Base-by-base conservation (phyloP, 92 coral and sea anemone genomes). In the Epizoanthus stellaris region DNA sequence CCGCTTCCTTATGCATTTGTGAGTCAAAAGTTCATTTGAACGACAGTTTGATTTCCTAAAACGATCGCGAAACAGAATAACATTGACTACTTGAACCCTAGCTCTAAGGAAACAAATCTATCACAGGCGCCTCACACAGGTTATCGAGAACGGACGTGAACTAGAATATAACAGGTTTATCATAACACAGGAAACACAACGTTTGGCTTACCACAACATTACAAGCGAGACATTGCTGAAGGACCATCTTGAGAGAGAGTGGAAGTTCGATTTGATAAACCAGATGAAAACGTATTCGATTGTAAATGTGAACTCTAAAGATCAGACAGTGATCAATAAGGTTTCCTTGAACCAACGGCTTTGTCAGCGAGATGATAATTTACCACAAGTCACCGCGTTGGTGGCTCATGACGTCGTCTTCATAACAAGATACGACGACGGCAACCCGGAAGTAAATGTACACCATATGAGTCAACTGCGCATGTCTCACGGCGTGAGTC, bases 371-470 rank as follows among this genome's bases (percentile, higher is more conserved):
- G 19, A 68, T 68, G 56, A 52, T 52, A 52, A 52, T 52, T 13
- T 36, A 68, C 49, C 73, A 68, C 73, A 68, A 15, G 73, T 36
- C 23, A 67, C 52, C 34, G 73, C 73, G 73, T 38, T 68, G 73
- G 73, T 68, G 73, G 73, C 20, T 38, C 15, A 43, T 68, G 73
- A 68, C 73, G 73, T 68, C 73, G 30, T 6, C 49, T 36, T 36
- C 73, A 0, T 38, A 38, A 68, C 47, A 36, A 2, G 2, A 7
- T 0, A 49, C 8, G 12, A 49, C 12, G 54, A 49, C 54, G 54
- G 6, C n/a, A n/a, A n/a, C n/a, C n/a, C n/a, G n/a, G n/a, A n/a
- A n/a, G n/a, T n/a, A n/a, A n/a, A n/a, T n/a, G n/a, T n/a, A n/a
- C n/a, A n/a, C n/a, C n/a, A n/a, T n/a, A n/a, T n/a, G n/a, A n/a